Evolutionary conservation across 2,797 vertebrate genomes (phyloP).

Genomic region (Danio jaintianensis): DNA sequence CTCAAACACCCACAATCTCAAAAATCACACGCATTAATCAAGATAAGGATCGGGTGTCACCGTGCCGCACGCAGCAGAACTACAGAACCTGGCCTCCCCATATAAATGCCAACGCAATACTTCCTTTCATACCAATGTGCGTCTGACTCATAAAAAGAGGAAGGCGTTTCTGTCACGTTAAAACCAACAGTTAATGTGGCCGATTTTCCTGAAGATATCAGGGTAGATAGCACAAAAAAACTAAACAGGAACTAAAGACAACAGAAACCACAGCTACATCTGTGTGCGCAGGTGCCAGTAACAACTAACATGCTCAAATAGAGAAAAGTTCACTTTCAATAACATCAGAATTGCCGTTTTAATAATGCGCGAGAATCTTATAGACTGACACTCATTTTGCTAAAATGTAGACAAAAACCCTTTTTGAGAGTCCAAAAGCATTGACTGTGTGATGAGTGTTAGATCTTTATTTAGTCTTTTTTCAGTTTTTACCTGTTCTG

Average conservation of each 20-base stretch:
- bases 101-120: neutral
- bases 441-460: too few relatives aligned
- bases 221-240: neutral
- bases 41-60: constrained; percentile 21
- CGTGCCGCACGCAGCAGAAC: constrained; percentile 20
- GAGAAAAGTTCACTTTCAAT: too few relatives aligned
- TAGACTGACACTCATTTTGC: too few relatives aligned
- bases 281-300: neutral
- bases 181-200: neutral
- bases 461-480: too few relatives aligned
- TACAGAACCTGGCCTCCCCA: neutral
- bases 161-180: neutral
- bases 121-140: constrained; percentile 12
- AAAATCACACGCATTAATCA: constrained; percentile 37
- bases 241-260: neutral
- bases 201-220: neutral
- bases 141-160: neutral
- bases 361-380: too few relatives aligned
- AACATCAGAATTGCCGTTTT: too few relatives aligned
- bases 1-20: constrained; percentile 43
- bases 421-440: too few relatives aligned
- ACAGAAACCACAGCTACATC: neutral
- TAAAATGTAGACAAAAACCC: too few relatives aligned
- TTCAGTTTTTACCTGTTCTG: too few relatives aligned
- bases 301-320: neutral